These are phyloP conservation scores for Matsumyia berberina DNA, from an alignment of 2,888 invertebrate species.

Conservation along the genomic window DNA sequence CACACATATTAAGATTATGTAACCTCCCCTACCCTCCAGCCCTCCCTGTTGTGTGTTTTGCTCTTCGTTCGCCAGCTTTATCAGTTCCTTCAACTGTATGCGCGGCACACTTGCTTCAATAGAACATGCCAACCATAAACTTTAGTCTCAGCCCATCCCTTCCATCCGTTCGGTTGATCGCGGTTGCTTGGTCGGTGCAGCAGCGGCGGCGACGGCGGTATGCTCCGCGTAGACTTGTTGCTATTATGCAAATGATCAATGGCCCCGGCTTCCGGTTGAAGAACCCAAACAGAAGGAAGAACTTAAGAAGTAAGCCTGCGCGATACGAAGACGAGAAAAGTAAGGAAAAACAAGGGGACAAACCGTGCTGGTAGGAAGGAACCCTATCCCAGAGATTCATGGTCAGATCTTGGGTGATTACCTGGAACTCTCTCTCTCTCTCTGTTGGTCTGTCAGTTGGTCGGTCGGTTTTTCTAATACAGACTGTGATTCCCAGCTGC, in stretches of 20 bases:
- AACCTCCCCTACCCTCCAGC: slow-evolving; percentile 49
- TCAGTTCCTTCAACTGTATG: slow-evolving; percentile 67
- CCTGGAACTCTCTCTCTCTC: slow-evolving; percentile 44
- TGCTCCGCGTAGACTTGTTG: slow-evolving; percentile 50
- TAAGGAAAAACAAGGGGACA: slow-evolving; percentile 17
- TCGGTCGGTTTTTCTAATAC: slow-evolving; percentile 38
- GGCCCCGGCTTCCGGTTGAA: slow-evolving; percentile 72
- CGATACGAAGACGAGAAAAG: slow-evolving; percentile 16
- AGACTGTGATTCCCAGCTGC: slow-evolving; percentile 33
- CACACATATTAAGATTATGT: slow-evolving; percentile 73
- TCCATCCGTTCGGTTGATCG: background rate
- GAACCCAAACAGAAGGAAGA: slow-evolving; percentile 35
- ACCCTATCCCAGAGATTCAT: slow-evolving; percentile 57
- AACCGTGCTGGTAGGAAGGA: slow-evolving; percentile 30
- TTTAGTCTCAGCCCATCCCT: slow-evolving; percentile 48
- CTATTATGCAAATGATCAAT: slow-evolving; percentile 75
- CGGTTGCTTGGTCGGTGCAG: no score
- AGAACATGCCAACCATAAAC: slow-evolving; percentile 56
- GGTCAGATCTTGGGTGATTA: slow-evolving; percentile 68
- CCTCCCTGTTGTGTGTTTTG: slow-evolving; percentile 8
- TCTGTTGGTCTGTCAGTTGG: background rate
- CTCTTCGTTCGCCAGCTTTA: slow-evolving; percentile 37
- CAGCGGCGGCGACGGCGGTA: slow-evolving; percentile 9
- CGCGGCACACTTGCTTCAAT: slow-evolving; percentile 62
- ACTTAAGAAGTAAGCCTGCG: slow-evolving; percentile 11